A percentile compares a stretch with the other conserved stretches of the same genome.
Conservation (phyloP, 2,113 vertebrate genomes). For the Podocnemis expansa region DNA sequence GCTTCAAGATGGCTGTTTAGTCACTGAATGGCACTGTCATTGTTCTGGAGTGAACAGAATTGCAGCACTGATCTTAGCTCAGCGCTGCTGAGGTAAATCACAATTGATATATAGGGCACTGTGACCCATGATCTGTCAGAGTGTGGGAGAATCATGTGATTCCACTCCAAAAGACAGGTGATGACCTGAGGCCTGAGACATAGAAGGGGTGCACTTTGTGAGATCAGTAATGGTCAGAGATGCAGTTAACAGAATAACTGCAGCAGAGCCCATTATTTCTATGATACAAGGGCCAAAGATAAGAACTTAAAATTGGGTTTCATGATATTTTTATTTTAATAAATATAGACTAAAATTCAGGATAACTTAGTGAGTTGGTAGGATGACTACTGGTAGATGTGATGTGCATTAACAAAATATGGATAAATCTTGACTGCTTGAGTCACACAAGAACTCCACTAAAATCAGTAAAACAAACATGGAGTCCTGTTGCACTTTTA, state of each 20-base stretch:
- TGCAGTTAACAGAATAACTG: accelerated
- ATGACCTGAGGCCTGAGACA: neutral
- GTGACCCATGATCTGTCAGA: neutral
- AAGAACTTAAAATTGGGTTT: neutral
- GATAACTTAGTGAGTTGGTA: neutral
- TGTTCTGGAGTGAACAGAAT: neutral
- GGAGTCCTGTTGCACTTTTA: no score
- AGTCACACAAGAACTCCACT: neutral
- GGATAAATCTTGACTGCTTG: neutral
- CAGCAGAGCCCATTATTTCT: neutral
- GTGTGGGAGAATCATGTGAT: neutral
- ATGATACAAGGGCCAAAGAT: neutral
- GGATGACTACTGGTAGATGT: neutral
- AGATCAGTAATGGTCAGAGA: neutral
- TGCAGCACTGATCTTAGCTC: neutral
- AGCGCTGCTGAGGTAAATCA: neutral
- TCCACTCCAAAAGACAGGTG: neutral
- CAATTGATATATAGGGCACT: neutral
- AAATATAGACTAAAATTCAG: neutral
- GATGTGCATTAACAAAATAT: neutral
- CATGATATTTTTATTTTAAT: neutral
- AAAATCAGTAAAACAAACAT: neutral
- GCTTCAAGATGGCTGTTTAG: no score
- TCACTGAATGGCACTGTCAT: no score
- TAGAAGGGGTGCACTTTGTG: neutral